Evolutionary conservation across 2,797 vertebrate genomes (phyloP).

Genomic region (Adrianichthys oophorus): DNA sequence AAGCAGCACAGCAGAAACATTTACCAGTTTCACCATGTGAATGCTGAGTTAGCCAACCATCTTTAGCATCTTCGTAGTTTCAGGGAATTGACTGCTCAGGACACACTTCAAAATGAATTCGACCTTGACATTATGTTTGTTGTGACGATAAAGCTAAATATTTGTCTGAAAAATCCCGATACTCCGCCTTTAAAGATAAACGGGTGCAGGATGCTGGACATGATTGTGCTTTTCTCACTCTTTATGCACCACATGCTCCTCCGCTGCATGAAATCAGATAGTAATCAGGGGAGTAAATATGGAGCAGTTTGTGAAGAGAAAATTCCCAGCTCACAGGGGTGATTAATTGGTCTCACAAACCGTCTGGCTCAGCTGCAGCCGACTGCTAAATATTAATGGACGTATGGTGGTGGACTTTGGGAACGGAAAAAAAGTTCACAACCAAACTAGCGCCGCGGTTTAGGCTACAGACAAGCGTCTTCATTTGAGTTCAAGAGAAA

Average conservation of each 20-base stretch:
- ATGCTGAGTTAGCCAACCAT: too few relatives aligned
- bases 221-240: not conserved
- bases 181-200: not conserved
- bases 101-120: too few relatives aligned
- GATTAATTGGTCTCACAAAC: constrained; percentile 38
- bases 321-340: constrained; percentile 17
- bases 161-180: not conserved
- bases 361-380: constrained; percentile 26
- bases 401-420: constrained; percentile 29
- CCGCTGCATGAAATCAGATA: constrained; percentile 14
- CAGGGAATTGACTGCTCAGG: too few relatives aligned
- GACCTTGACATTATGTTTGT: too few relatives aligned
- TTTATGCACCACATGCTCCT: not conserved
- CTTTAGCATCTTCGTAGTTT: too few relatives aligned
- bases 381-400: constrained; percentile 52
- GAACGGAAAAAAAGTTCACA: constrained; percentile 37
- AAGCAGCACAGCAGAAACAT: too few relatives aligned
- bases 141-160: not conserved
- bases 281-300: constrained; percentile 39
- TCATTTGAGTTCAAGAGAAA: constrained; percentile 32
- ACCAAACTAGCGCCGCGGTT: constrained; percentile 35
- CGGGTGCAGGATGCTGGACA: constrained; percentile 1
- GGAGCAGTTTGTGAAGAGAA: constrained; percentile 21
- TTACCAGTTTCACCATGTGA: too few relatives aligned
- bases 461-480: constrained; percentile 45